These are phyloP conservation scores for Neotragus pygmaeus DNA, from an alignment of 2,113 vertebrate genomes.

Conservation along the genomic window DNA sequence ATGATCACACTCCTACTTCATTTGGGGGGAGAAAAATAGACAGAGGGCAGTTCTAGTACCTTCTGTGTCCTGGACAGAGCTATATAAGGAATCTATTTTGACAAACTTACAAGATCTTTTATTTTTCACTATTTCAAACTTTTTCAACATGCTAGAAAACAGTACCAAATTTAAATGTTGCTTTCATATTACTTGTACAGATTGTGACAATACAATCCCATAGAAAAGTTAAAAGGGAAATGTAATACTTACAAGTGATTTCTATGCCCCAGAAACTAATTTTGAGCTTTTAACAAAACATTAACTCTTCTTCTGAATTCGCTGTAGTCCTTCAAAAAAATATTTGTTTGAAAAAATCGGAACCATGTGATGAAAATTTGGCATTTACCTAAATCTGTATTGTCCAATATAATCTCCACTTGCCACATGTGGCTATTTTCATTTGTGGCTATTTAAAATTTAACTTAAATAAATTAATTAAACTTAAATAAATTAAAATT, in stretches of 20 bases:
- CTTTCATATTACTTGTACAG: background rate
- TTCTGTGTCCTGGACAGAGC: background rate
- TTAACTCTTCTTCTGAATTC: background rate
- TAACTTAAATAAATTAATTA: background rate
- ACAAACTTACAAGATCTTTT: background rate
- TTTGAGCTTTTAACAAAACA: background rate
- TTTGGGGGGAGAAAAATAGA: background rate
- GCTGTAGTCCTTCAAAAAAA: background rate
- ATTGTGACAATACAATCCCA: background rate
- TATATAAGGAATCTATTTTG: background rate
- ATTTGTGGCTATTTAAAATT: background rate
- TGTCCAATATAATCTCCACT: background rate
- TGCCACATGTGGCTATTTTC: background rate
- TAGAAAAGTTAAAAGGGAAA: background rate
- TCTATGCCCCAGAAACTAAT: background rate
- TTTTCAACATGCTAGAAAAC: background rate
- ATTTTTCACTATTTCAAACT: background rate
- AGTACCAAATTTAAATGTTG: background rate
- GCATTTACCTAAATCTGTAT: background rate
- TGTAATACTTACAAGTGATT: background rate
- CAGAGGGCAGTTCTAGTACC: background rate
- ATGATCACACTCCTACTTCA: background rate
- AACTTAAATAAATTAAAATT: background rate
- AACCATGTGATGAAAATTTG: background rate
- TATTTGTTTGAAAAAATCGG: background rate